These are phyloP conservation scores for Typhlichthys subterraneus DNA, from an alignment of 2,797 vertebrate species.

Conservation along the genomic window DNA sequence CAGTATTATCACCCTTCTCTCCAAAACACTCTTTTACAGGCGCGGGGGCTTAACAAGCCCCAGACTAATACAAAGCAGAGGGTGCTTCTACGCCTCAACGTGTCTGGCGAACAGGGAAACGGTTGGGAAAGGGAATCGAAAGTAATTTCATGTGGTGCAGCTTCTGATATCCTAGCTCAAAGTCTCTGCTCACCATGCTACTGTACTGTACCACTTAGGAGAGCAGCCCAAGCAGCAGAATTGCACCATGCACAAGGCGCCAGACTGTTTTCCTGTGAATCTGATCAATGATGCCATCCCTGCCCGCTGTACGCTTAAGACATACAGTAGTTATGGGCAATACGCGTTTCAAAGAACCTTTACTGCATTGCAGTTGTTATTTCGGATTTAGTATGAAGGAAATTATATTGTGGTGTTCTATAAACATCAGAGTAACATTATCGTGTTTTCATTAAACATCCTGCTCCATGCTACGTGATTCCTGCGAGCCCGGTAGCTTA, in stretches of 20 bases:
- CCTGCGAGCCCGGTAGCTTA: conserved; percentile 1
- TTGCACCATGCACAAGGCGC: conserved; percentile 20
- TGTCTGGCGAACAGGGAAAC: conserved; percentile 54
- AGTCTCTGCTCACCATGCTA: conserved; percentile 58
- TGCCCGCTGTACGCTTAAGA: too few species aligned
- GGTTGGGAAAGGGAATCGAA: conserved; percentile 48
- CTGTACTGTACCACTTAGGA: conserved; percentile 45
- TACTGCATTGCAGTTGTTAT: not conserved
- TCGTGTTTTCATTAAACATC: not conserved
- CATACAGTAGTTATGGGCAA: too few species aligned
- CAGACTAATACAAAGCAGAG: conserved; percentile 69
- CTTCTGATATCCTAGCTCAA: conserved; percentile 61
- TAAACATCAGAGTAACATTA: not conserved
- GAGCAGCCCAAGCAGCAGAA: conserved; percentile 25
- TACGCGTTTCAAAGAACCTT: too few species aligned
- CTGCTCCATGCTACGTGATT: not conserved
- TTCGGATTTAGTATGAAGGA: not conserved
- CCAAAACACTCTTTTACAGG: conserved; percentile 47
- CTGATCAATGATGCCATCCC: too few species aligned
- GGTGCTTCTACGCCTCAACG: conserved; percentile 51
- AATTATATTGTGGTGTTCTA: not conserved
- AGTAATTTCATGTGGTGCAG: conserved; percentile 74
- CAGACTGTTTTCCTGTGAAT: conserved; percentile 33
- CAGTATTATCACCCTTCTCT: conserved; percentile 48
- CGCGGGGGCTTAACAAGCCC: conserved; percentile 64